Evolutionary conservation across 2,113 vertebrate species (phyloP).

Genomic region (Myrmophylax atrothorax): DNA sequence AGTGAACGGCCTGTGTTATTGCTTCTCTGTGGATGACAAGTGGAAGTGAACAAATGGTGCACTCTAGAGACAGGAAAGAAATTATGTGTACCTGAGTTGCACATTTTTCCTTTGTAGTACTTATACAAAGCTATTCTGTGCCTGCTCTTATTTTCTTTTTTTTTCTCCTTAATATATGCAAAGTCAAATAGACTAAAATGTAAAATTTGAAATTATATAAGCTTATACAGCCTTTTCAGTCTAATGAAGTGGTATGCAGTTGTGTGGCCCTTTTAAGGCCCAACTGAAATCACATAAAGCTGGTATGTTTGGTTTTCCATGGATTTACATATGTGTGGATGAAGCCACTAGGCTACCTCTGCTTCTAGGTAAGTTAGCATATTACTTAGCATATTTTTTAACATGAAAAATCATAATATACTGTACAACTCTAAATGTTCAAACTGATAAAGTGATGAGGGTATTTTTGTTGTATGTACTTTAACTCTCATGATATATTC

Average conservation of each 20-base stretch:
- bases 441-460: not conserved
- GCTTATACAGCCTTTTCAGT: not conserved
- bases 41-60: accelerated
- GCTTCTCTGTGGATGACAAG: not conserved
- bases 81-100: not conserved
- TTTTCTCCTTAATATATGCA: not conserved
- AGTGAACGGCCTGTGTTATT: not conserved
- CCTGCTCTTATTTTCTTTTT: not conserved
- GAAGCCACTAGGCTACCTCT: not conserved
- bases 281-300: not conserved
- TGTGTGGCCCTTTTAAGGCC: not conserved
- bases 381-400: not conserved
- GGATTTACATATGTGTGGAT: not conserved
- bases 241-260: not conserved
- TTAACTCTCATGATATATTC: not conserved
- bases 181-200: not conserved
- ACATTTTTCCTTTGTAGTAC: not conserved
- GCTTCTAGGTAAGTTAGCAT: not conserved
- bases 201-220: not conserved
- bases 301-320: not conserved
- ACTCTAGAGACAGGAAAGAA: not conserved
- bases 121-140: not conserved
- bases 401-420: not conserved
- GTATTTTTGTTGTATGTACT: not conserved
- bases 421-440: not conserved